Conservation (phyloP, 2,797 vertebrate genomes). For the Tamandua tetradactyla region DNA sequence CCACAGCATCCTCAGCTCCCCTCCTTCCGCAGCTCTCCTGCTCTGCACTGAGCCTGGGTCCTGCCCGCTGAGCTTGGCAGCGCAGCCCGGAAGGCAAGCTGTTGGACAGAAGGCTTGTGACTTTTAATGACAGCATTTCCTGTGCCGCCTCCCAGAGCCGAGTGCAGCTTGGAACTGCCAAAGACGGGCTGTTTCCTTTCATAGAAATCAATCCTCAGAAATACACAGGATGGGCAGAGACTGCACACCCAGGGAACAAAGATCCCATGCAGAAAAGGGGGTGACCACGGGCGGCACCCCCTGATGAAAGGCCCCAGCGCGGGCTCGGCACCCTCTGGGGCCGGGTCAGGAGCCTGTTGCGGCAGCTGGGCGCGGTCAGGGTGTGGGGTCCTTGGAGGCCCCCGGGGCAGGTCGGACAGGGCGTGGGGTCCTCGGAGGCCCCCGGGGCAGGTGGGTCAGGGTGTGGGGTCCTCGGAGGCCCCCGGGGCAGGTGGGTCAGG, state of each 20-base stretch:
- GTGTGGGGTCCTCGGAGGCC: no score
- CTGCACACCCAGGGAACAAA: slow-evolving; percentile 29
- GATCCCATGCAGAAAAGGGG: slow-evolving; percentile 49
- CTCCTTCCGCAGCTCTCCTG: no score
- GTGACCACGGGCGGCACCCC: not conserved
- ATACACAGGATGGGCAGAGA: not conserved
- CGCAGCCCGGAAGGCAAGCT: slow-evolving; percentile 66
- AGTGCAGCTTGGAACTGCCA: slow-evolving; percentile 25
- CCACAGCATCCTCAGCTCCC: no score
- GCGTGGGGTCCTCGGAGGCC: no score
- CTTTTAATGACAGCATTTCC: slow-evolving; percentile 72
- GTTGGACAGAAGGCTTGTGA: slow-evolving; percentile 71
- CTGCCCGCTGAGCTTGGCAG: slow-evolving; percentile 64
- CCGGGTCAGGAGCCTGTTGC: no score
- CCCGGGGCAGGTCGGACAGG: no score
- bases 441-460: no score
- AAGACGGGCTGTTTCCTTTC: slow-evolving; percentile 40
- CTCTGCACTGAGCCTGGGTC: slow-evolving; percentile 14
- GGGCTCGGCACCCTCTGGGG: no score
- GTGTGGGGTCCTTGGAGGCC: no score
- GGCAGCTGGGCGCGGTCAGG: no score
- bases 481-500: no score
- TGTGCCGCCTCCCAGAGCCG: slow-evolving; percentile 41
- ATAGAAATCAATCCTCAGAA: slow-evolving; percentile 50
- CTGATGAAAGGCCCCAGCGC: slow-evolving; percentile 55